phyloP scores from a whole-genome alignment of 2,888 invertebrate species.

The Latrodectus hesperus region DNA sequence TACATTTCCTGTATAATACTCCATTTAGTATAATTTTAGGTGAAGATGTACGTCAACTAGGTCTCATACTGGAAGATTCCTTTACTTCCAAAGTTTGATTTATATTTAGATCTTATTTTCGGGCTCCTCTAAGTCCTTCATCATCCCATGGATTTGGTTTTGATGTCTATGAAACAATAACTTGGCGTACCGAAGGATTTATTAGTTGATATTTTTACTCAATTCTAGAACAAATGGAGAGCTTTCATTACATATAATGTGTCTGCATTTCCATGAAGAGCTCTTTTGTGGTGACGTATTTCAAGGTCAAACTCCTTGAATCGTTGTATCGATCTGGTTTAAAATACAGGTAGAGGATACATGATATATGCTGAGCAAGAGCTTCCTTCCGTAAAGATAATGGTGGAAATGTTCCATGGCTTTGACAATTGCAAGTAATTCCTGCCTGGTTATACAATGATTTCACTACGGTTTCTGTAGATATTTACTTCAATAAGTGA shows the following conservation, averaged over 20 bases:
- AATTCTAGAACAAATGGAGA: neutral
- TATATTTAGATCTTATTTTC: neutral
- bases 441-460: neutral
- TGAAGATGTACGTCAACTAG: neutral
- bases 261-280: conserved; percentile 3
- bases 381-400: neutral
- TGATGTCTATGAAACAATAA: neutral
- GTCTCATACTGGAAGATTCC: neutral
- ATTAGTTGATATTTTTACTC: neutral
- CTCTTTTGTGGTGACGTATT: neutral
- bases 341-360: neutral
- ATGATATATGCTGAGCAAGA: neutral
- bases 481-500: neutral
- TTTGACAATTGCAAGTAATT: neutral
- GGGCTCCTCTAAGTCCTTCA: neutral
- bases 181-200: neutral
- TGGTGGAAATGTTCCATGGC: conserved; percentile 2
- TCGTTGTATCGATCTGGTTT: neutral
- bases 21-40: neutral
- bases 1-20: neutral
- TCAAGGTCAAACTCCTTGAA: neutral
- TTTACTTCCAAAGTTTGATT: neutral
- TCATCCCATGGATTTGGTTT: neutral
- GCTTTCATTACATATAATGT: neutral
- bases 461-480: neutral